Conservation (phyloP, 2,113 vertebrate species). For the Typhlomys cinereus region DNA sequence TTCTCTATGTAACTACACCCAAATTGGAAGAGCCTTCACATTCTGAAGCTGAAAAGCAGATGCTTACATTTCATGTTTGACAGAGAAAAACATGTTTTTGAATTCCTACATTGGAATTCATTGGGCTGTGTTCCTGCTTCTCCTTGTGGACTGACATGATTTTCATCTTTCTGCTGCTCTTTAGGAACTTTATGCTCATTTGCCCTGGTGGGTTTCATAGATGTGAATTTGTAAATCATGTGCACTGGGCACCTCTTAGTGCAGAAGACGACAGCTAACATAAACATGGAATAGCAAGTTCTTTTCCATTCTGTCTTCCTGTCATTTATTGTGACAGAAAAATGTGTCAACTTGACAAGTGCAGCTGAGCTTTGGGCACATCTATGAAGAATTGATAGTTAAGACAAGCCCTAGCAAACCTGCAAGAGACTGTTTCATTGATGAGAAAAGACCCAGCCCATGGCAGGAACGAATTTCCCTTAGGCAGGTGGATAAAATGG, state of each 20-base stretch:
- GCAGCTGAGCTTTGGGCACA: too few species aligned
- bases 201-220: background rate
- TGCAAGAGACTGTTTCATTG: too few species aligned
- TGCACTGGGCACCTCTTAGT: background rate
- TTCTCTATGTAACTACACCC: background rate
- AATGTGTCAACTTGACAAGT: too few species aligned
- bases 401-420: too few species aligned
- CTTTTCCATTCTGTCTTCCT: background rate
- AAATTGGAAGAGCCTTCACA: background rate
- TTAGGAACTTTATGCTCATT: constrained; percentile 3
- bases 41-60: constrained; percentile 22
- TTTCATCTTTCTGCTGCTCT: constrained; percentile 1
- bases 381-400: too few species aligned
- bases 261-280: background rate
- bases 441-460: too few species aligned
- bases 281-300: background rate
- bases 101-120: background rate
- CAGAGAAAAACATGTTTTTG: constrained; percentile 6
- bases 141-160: background rate
- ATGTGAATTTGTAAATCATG: constrained; percentile 30
- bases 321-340: too few species aligned
- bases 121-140: background rate
- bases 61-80: background rate
- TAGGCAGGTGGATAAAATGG: too few species aligned
- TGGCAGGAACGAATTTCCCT: too few species aligned